Evolutionary conservation across 2,888 invertebrate species (phyloP), one percentile per base, ranked within the genome.

Genomic region (Pollenia angustigena): DNA sequence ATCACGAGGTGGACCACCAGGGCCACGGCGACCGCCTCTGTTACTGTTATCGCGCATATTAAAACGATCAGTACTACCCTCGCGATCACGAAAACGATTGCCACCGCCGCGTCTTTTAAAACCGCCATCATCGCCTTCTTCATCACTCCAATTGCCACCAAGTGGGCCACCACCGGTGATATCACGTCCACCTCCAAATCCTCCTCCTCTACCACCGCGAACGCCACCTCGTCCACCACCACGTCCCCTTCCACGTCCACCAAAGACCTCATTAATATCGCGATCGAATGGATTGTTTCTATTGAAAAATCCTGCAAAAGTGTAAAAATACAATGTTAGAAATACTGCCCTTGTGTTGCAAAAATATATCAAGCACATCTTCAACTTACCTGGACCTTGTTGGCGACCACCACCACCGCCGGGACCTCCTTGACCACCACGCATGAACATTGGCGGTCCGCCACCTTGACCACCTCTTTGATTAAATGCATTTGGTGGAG

Each of bases 401-500:
- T 88, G 91, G 62, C 91, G 89, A 10, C 90, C 91, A 46, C 89
- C 90, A 10, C 90, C 89, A 3, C 88, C 86, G 2, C 88, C 89
- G 11, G 88, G 87, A 10, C 89, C 87, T 6, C 89, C 89, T 23
- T 85, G 86, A 12, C 90, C 89, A 66, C 90, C 89, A 76, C 89
- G 88, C 88, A 89, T 89, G 58, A 81, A 81, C 64, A 88, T 89
- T 14, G 89, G 89, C 50, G 90, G 89, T 6, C 89, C 89, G 79
- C 89, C 88, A 64, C 90, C 90, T 1, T 90, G 91, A 42, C 91
- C 92, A 89, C 93, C 92, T 3, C 92, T 90, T 50, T 91, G 92
- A 88, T 92, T 93, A 50, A 92, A 92, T 9, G 91, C 86, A 48
- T 89, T 90, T 16, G 92, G 92, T 8, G 93, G 93, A 14, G 92